Evolutionary conservation across 2,113 vertebrate genomes (phyloP).

Genomic region (Xiphias gladius): DNA sequence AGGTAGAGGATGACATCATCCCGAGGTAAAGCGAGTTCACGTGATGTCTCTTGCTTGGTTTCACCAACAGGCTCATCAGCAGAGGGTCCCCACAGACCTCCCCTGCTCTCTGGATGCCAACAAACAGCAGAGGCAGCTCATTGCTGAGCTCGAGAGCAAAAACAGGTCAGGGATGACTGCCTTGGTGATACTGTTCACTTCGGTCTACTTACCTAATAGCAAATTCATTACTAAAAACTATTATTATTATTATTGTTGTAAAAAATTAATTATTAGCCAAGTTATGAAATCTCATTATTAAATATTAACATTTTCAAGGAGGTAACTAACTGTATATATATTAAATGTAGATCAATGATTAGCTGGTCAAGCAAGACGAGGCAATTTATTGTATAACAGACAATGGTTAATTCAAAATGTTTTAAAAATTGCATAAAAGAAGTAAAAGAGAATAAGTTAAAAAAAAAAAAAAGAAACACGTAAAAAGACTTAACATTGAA

Average conservation of each 20-base stretch:
- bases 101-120: constrained; percentile 96
- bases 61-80: constrained; percentile 88
- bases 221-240: background rate
- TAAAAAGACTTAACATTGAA: background rate
- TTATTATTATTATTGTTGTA: background rate
- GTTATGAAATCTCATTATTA: background rate
- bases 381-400: background rate
- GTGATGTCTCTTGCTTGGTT: constrained; percentile 61
- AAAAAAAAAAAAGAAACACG: background rate
- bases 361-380: too few relatives aligned
- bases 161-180: constrained; percentile 88
- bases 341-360: background rate
- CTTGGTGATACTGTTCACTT: background rate
- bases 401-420: background rate
- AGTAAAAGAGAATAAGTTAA: background rate
- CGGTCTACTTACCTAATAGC: background rate
- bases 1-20: constrained; percentile 64
- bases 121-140: constrained; percentile 97
- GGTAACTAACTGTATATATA: background rate
- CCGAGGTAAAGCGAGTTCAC: constrained; percentile 52
- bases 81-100: constrained; percentile 91
- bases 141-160: constrained; percentile 98
- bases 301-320: background rate
- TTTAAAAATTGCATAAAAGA: background rate
- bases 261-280: background rate